Conservation (phyloP, 2,113 vertebrate species). For the Natator depressus region DNA sequence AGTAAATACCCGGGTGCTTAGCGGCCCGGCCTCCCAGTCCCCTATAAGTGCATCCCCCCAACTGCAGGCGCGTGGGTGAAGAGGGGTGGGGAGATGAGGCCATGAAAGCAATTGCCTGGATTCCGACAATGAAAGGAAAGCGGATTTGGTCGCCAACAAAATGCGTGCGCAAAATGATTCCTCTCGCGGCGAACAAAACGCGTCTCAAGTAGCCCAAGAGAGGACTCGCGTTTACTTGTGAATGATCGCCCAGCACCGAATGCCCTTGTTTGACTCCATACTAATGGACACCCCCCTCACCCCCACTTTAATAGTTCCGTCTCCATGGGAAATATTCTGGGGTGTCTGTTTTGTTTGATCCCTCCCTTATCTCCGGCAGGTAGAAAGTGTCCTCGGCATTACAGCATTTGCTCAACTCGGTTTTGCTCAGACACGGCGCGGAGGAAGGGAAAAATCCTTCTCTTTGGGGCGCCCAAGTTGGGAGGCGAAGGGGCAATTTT, state of each 20-base stretch:
- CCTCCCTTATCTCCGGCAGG: too few species aligned
- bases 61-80: neutral
- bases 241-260: neutral
- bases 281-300: neutral
- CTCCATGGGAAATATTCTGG: neutral
- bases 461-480: neutral
- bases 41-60: neutral
- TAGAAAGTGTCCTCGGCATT: too few species aligned
- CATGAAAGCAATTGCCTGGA: neutral
- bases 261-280: neutral
- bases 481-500: neutral
- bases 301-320: neutral
- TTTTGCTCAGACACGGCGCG: too few species aligned
- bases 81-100: neutral
- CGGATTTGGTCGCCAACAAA: neutral
- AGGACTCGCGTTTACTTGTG: conserved; percentile 20
- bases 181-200: neutral
- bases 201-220: neutral
- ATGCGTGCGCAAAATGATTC: neutral
- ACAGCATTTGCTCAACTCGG: too few species aligned
- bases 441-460: neutral
- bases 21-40: neutral
- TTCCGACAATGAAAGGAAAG: neutral
- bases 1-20: neutral
- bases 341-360: neutral